Evolutionary conservation across 2,797 vertebrate species (phyloP).

Genomic region (Labeo calbasu): DNA sequence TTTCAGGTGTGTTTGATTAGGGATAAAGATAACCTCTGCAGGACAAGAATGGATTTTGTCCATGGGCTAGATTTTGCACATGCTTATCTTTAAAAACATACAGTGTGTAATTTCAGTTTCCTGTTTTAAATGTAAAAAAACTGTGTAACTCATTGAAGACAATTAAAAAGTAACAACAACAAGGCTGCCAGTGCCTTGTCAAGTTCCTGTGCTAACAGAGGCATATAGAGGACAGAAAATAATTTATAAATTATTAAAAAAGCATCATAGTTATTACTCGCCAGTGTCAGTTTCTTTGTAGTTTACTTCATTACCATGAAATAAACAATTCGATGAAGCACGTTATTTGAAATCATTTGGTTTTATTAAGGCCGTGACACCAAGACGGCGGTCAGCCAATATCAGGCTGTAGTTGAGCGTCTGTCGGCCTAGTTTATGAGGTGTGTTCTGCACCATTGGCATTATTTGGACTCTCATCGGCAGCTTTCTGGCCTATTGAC

Average conservation of each 20-base stretch:
- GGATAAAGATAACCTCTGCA: background rate
- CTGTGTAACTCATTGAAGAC: background rate
- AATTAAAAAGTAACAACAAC: background rate
- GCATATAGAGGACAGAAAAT: background rate
- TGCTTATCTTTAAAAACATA: background rate
- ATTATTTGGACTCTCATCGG: background rate
- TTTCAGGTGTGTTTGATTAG: background rate
- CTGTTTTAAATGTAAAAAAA: background rate
- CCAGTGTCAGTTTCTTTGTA: constrained; percentile 1
- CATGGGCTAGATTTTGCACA: background rate
- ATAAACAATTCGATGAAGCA: background rate
- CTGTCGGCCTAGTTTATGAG: background rate
- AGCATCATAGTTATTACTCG: background rate
- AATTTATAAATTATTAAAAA: background rate
- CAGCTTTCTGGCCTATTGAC: background rate
- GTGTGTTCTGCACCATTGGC: background rate
- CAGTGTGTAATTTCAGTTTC: background rate
- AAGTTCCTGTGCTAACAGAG: background rate
- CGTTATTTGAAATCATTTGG: background rate
- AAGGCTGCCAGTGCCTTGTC: background rate
- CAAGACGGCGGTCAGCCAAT: background rate
- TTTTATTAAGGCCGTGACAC: background rate
- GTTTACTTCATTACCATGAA: background rate
- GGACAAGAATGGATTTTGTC: background rate
- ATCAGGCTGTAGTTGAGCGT: background rate